Percentiles rank a stretch among this genome's conserved stretches.
Evolutionary conservation across 2,888 invertebrate species (phyloP).

Genomic region (Drosophila kuntzei): DNA sequence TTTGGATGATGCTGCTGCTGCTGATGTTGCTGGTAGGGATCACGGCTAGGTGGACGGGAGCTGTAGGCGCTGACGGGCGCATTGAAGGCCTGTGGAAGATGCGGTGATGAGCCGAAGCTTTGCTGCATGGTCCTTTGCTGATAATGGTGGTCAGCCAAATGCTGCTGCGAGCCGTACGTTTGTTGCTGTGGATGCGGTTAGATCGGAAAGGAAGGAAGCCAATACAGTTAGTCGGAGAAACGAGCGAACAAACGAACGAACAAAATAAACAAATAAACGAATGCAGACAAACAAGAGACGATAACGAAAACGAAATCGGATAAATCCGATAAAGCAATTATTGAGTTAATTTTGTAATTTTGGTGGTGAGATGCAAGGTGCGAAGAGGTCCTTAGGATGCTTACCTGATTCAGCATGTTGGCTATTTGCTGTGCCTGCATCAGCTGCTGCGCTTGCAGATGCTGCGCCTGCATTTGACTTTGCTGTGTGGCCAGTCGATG

Average conservation of each 20-base stretch:
- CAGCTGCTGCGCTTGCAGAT: constrained; percentile 88
- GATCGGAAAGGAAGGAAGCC: constrained; percentile 12
- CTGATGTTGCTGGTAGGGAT: constrained; percentile 83
- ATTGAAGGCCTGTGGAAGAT: constrained; percentile 84
- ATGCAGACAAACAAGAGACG: constrained; percentile 24
- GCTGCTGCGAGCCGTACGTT: constrained; percentile 87
- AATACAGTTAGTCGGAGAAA: constrained; percentile 24
- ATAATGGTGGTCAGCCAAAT: constrained; percentile 86
- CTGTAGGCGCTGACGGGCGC: constrained; percentile 81
- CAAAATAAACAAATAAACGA: constrained; percentile 12
- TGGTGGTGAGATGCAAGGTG: constrained; percentile 24
- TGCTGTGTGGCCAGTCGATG: constrained; percentile 94
- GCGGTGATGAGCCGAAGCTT: constrained; percentile 85
- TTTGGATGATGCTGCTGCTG: constrained; percentile 72
- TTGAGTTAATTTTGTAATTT: constrained; percentile 15
- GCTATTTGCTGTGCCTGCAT: constrained; percentile 87
- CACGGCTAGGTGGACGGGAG: constrained; percentile 85
- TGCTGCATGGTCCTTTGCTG: constrained; percentile 83
- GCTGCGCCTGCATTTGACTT: constrained; percentile 89
- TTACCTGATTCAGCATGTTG: constrained; percentile 85
- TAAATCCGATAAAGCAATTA: constrained; percentile 12
- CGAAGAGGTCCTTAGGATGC: constrained; percentile 2
- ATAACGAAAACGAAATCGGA: constrained; percentile 2
- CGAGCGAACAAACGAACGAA: constrained; percentile 3
- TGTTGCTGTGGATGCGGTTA: constrained; percentile 83